Conservation (phyloP, 2,888 invertebrate species). For the Dascillus cervinus region DNA sequence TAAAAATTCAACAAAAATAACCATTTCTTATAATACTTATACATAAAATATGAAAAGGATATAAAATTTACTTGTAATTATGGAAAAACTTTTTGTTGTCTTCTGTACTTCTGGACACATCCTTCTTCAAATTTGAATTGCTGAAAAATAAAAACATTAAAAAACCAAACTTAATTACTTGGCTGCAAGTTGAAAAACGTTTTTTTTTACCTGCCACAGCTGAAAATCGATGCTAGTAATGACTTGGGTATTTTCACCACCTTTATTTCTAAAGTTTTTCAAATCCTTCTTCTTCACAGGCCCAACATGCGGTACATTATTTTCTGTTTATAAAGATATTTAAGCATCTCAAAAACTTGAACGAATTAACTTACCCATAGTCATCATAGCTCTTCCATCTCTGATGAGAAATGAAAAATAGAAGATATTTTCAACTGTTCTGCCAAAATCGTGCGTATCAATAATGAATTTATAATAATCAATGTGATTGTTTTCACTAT, state of each 20-base stretch:
- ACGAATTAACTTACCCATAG: constrained; percentile 39
- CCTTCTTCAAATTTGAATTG: constrained; percentile 23
- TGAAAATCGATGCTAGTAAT: constrained; percentile 48
- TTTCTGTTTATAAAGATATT: constrained; percentile 19
- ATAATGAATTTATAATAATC: constrained; percentile 53
- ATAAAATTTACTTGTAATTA: no score
- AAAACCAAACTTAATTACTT: neutral
- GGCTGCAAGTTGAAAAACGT: neutral
- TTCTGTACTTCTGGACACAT: constrained; percentile 23
- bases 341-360: constrained; percentile 12
- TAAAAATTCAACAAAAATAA: no score
- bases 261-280: constrained; percentile 26
- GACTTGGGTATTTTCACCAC: constrained; percentile 47
- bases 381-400: constrained; percentile 48
- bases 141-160: constrained; percentile 17
- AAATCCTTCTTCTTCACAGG: constrained; percentile 27
- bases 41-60: no score
- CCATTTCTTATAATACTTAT: no score
- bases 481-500: constrained; percentile 40
- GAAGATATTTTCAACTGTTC: constrained; percentile 57
- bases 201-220: constrained; percentile 48
- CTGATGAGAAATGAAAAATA: constrained; percentile 55
- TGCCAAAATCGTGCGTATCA: constrained; percentile 52
- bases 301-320: constrained; percentile 25
- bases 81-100: no score